Evolutionary conservation across 2,797 vertebrate species (phyloP).

Genomic region (Smutsia temminckii): DNA sequence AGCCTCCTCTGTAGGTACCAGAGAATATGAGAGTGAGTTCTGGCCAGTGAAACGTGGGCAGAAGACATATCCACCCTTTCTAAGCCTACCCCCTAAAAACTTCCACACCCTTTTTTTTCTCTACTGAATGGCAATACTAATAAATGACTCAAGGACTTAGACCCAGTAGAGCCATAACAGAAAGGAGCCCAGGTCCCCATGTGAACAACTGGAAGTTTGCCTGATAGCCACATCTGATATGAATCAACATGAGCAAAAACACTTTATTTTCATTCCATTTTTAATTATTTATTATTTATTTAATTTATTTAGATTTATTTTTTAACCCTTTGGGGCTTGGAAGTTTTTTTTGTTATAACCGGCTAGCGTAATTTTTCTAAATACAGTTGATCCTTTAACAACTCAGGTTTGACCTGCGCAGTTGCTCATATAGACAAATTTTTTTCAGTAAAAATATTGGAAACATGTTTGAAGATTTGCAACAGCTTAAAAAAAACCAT

Average conservation of each 20-base stretch:
- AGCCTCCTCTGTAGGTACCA: not conserved
- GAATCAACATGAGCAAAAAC: not conserved
- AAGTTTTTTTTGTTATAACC: not conserved
- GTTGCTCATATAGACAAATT: too few species aligned
- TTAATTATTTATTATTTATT: too few species aligned
- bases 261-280: too few species aligned
- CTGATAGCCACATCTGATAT: not conserved
- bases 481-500: too few species aligned
- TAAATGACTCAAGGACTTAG: not conserved
- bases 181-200: not conserved
- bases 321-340: not conserved
- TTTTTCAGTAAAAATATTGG: too few species aligned
- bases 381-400: too few species aligned
- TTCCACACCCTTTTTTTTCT: not conserved
- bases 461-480: too few species aligned
- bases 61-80: not conserved
- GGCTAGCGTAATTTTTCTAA: not conserved
- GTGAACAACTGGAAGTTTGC: not conserved
- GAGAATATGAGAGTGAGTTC: not conserved
- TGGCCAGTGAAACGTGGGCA: not conserved
- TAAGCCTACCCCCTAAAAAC: not conserved
- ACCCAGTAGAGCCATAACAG: not conserved
- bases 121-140: not conserved
- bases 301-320: not conserved
- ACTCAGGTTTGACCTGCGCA: too few species aligned